Percentiles rank a stretch among this genome's conserved stretches.
Evolutionary conservation across 2,113 vertebrate genomes (phyloP).

Genomic region (Accipiter virgatus): DNA sequence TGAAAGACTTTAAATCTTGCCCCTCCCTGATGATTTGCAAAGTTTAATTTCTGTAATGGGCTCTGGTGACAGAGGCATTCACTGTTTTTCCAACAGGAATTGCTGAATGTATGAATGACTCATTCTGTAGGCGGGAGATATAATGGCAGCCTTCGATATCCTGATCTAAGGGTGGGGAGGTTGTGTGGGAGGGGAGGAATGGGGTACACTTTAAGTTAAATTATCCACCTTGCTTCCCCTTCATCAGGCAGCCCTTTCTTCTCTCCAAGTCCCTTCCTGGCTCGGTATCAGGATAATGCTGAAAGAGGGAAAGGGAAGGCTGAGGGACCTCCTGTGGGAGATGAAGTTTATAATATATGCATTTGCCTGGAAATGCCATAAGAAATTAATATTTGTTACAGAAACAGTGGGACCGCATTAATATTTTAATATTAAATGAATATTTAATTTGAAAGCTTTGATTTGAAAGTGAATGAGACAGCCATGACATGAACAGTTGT

Average conservation of each 20-base stretch:
- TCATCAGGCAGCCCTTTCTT: background rate
- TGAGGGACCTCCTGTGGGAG: conserved; percentile 58
- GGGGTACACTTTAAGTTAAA: background rate
- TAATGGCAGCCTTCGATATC: conserved; percentile 52
- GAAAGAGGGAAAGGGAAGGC: conserved; percentile 17
- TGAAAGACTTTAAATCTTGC: conserved; percentile 58
- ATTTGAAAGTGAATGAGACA: conserved; percentile 73
- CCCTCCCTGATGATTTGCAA: conserved; percentile 65
- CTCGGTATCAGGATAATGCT: background rate
- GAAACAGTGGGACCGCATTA: conserved; percentile 76
- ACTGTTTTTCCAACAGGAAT: conserved; percentile 58
- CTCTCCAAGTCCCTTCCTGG: background rate
- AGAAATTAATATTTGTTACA: conserved; percentile 82
- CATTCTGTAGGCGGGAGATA: conserved; percentile 50
- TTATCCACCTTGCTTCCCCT: conserved; percentile 42
- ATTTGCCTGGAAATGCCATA: conserved; percentile 79
- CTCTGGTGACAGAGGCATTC: conserved; percentile 40
- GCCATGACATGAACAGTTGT: conserved; percentile 62
- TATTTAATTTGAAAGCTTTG: conserved; percentile 80
- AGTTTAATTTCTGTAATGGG: conserved; percentile 70
- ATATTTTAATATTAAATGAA: conserved; percentile 81
- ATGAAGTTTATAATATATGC: conserved; percentile 68
- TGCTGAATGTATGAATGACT: conserved; percentile 60
- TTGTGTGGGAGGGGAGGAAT: background rate
- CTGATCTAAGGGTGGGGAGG: conserved; percentile 45